Evolutionary conservation across 1,140 invertebrate species (phyloP), one percentile per base, ranked within the genome.

Genomic region (Drosophila busckii): DNA sequence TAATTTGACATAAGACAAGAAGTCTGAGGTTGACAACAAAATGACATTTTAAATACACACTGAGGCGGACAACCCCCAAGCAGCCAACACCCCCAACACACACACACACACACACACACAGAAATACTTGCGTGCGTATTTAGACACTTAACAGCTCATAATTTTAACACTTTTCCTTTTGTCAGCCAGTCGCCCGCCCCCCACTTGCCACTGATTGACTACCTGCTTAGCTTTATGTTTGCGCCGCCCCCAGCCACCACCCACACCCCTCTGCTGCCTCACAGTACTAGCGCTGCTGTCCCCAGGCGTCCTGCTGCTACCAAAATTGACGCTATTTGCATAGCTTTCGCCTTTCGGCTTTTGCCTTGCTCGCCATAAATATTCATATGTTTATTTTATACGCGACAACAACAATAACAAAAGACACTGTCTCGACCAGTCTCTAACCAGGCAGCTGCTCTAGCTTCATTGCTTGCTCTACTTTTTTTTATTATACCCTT

Each of bases 11-110:
- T 71, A 85, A 84, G 70, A 84, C 82, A 84, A 85, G 82, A 84
- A 84, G 82, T 84, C 82, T 84, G 82, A 84, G 82, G 82, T 80
- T 84, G 82, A 84, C 82, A 84, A 80, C 82, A 84, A 80, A 84
- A 84, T 84, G 82, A 84, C 80, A 84, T 82, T 85, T 84, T 85
- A 82, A 84, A 85, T 76, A 76, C 66, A 66, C 62, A 69, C 55
- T 44, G 20, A 16, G 19, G 22, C 34, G 52, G 28, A 49, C 50
- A 69, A 55, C 65, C 52, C 55, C 15, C 31, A 26, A 17, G 25
- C 19, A 31, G 8, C 23, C 49, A 35, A 28, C 28, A 37, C 42
- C 20, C 12, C 13, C 12, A 26, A 9, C 13, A 22, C 19, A 4
- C 12, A 37, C 32, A 22, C 23, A 12, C 5, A 8, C 9, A 17